Percentiles rank a stretch among this genome's conserved stretches.
phyloP scores from a whole-genome alignment of 2,797 vertebrate genomes.

The Galagoides demidoff region DNA sequence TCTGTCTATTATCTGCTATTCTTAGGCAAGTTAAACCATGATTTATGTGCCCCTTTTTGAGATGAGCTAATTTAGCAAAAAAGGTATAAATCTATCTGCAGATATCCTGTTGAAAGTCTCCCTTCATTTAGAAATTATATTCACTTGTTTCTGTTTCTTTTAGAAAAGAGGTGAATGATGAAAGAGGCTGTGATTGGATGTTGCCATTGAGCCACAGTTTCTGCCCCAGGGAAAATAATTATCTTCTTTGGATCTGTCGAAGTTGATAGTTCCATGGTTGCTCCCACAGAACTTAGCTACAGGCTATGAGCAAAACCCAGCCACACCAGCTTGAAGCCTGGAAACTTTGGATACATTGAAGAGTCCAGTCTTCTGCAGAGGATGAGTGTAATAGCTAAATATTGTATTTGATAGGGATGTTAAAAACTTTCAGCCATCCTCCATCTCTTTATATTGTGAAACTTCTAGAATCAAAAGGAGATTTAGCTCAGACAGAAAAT shows the following conservation, averaged over 20 bases:
- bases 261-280: neutral
- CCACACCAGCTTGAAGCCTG: neutral
- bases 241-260: neutral
- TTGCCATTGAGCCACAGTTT: neutral
- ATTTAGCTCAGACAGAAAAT: neutral
- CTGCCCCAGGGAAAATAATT: neutral
- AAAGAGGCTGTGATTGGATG: neutral
- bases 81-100: neutral
- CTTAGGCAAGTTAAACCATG: neutral
- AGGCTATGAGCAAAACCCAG: neutral
- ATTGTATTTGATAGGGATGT: conserved; percentile 12
- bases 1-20: conserved; percentile 1
- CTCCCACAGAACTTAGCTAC: neutral
- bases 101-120: neutral
- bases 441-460: conserved; percentile 42
- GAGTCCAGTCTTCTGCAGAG: conserved; percentile 22
- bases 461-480: conserved; percentile 38
- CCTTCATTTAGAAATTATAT: neutral
- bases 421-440: neutral
- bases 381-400: neutral
- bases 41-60: neutral
- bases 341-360: conserved; percentile 27
- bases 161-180: conserved; percentile 2
- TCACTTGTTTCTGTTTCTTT: conserved; percentile 27
- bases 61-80: neutral